phyloP scores from a whole-genome alignment of 2,888 invertebrate species.

The Iphiclides podalirius region DNA sequence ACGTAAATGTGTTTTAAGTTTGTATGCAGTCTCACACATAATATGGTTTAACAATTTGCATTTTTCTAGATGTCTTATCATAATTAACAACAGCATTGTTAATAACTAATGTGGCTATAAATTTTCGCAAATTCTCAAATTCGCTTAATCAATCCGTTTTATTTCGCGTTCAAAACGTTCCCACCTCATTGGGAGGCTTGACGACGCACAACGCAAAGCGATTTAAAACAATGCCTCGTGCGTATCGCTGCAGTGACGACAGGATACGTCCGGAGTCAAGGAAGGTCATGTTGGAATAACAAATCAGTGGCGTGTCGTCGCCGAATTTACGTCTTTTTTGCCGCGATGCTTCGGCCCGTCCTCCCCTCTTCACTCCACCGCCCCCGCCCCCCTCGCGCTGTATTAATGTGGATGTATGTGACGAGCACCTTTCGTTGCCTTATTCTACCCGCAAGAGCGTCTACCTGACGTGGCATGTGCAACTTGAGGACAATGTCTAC shows the following conservation, averaged over 20 bases:
- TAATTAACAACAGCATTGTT: no score
- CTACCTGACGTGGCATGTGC: no score
- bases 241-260: conserved; percentile 36
- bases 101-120: no score
- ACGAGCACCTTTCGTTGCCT: no score
- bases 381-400: conserved; percentile 5
- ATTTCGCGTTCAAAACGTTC: neutral
- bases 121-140: no score
- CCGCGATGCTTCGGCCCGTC: no score
- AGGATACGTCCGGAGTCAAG: conserved; percentile 54
- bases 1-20: neutral
- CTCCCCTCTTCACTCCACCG: conserved; percentile 11
- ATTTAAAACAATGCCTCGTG: conserved; percentile 24
- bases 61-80: no score
- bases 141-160: no score
- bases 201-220: neutral
- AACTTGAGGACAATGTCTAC: no score
- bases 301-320: conserved; percentile 43
- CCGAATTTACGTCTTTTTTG: conserved; percentile 36
- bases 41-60: no score
- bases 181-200: neutral
- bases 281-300: conserved; percentile 63
- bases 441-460: no score
- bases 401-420: neutral
- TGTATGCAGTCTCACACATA: neutral